Evolutionary conservation across 2,113 vertebrate genomes (phyloP).

Genomic region (Kobus ellipsiprymnus): DNA sequence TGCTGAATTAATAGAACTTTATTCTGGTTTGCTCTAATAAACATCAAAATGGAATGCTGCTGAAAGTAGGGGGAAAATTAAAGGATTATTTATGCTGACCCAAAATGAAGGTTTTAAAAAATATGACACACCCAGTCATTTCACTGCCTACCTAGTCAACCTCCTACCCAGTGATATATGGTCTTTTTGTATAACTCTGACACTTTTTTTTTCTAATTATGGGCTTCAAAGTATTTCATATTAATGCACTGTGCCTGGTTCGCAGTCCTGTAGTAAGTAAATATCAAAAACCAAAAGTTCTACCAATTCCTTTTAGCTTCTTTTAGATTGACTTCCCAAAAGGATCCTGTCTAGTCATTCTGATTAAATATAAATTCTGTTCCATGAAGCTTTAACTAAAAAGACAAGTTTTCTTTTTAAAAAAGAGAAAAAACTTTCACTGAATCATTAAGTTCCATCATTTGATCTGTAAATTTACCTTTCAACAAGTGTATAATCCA

Average conservation of each 20-base stretch:
- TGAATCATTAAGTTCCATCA: background rate
- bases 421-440: background rate
- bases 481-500: background rate
- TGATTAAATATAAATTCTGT: background rate
- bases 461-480: background rate
- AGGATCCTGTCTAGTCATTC: background rate
- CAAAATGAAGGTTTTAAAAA: constrained; percentile 36
- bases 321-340: background rate
- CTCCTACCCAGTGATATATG: background rate
- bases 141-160: background rate
- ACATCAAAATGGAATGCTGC: constrained; percentile 8
- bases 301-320: background rate
- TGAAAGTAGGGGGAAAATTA: background rate
- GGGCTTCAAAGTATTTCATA: background rate
- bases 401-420: background rate
- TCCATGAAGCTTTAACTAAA: background rate
- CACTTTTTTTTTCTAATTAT: background rate
- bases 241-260: background rate
- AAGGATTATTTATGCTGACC: constrained; percentile 34
- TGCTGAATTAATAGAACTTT: background rate
- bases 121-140: background rate
- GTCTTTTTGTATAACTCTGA: background rate
- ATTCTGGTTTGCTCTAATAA: background rate
- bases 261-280: background rate
- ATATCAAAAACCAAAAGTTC: background rate